phyloP scores from a whole-genome alignment of 1,140 invertebrate genomes.

The Sitodiplosis mosellana region DNA sequence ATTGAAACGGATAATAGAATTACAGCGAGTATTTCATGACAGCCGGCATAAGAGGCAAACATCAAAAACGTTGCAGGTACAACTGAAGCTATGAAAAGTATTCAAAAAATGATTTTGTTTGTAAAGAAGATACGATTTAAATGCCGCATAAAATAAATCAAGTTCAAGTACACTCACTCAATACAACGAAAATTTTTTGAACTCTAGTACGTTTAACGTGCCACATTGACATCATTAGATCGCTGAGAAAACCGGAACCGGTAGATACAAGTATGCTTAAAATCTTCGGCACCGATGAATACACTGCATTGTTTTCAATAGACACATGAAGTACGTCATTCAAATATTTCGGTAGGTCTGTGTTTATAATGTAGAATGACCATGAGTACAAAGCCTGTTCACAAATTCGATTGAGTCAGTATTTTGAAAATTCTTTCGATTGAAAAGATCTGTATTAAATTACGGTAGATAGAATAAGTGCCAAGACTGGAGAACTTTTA shows the following conservation, averaged over 20 bases:
- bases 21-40: neutral
- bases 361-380: constrained; percentile 2
- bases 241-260: neutral
- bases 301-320: neutral
- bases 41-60: neutral
- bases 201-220: too few species aligned
- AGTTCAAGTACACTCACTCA: too few species aligned
- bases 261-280: neutral
- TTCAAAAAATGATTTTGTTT: neutral
- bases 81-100: neutral
- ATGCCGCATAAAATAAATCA: too few species aligned
- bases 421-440: too few species aligned
- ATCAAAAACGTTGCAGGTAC: neutral
- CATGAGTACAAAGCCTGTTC: neutral
- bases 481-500: too few species aligned
- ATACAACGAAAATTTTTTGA: too few species aligned
- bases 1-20: neutral
- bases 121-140: too few species aligned
- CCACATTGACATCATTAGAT: neutral
- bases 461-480: too few species aligned
- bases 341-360: constrained; percentile 3
- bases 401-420: too few species aligned
- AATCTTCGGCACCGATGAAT: constrained; percentile 1
- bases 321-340: neutral
- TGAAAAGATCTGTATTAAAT: too few species aligned